phyloP scores from a whole-genome alignment of 2,113 vertebrate genomes.

The Tenrec ecaudatus region DNA sequence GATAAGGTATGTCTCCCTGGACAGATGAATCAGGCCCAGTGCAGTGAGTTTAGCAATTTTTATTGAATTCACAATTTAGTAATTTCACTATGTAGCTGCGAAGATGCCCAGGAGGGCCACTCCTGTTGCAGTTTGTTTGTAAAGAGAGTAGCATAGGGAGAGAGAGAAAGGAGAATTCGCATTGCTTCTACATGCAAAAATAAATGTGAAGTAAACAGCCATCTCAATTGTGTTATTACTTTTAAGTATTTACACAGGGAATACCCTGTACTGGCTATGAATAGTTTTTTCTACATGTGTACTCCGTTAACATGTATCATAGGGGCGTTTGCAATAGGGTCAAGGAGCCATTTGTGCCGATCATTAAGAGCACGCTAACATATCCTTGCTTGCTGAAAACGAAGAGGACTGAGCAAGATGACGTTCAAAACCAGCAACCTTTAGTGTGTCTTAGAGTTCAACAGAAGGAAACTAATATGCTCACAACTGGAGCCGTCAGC shows the following conservation, averaged over 20 bases:
- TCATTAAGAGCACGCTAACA: not conserved
- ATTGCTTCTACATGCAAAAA: not conserved
- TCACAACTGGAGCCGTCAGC: too few species aligned
- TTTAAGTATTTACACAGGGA: not conserved
- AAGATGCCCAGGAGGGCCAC: slow-evolving; percentile 23
- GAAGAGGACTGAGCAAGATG: too few species aligned
- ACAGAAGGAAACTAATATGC: too few species aligned
- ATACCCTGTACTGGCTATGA: too few species aligned
- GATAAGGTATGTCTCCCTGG: not conserved
- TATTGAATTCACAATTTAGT: slow-evolving; percentile 22
- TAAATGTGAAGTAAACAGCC: slow-evolving; percentile 7
- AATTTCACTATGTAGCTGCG: not conserved
- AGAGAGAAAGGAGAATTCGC: not conserved
- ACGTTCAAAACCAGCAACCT: too few species aligned
- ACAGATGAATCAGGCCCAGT: slow-evolving; percentile 17
- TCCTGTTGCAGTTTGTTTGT: not conserved
- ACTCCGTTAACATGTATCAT: slow-evolving; percentile 24
- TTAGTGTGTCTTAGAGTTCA: too few species aligned
- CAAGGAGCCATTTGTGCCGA: not conserved
- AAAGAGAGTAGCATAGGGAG: not conserved
- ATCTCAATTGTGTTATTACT: not conserved
- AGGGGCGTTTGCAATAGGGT: slow-evolving; percentile 14
- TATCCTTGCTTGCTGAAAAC: not conserved
- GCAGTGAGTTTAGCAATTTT: slow-evolving; percentile 28
- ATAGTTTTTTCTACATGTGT: slow-evolving; percentile 1